Percentiles rank a stretch among this genome's conserved stretches.
phyloP scores from a whole-genome alignment of 2,797 vertebrate genomes.

The Pipistrellus nathusii region DNA sequence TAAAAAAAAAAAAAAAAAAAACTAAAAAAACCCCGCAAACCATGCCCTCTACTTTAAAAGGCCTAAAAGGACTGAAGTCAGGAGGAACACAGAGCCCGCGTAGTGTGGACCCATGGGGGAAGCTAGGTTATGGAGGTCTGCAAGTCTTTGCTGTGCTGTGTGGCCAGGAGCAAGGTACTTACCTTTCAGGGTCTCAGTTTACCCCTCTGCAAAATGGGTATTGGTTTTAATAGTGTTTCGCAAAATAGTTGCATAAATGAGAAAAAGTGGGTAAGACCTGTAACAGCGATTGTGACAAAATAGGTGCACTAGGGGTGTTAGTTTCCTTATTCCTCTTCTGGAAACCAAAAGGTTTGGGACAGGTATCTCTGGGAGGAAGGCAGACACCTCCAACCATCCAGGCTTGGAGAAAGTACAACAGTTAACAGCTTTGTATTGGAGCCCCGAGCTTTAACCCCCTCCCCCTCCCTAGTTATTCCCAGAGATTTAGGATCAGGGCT shows the following conservation, averaged over 20 bases:
- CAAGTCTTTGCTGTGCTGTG: neutral
- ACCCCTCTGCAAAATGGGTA: neutral
- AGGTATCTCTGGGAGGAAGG: neutral
- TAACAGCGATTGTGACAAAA: neutral
- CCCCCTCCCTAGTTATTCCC: slow-evolving; percentile 24
- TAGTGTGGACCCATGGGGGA: neutral
- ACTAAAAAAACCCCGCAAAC: accelerated
- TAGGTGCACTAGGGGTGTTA: neutral
- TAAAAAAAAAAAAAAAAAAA: neutral
- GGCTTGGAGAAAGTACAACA: neutral
- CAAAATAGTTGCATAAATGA: neutral
- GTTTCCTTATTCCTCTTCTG: neutral
- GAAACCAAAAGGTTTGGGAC: neutral
- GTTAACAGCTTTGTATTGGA: slow-evolving; percentile 13
- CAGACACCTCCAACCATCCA: neutral
- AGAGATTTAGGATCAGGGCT: neutral
- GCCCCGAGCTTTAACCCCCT: neutral
- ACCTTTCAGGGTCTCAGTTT: neutral
- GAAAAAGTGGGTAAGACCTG: neutral
- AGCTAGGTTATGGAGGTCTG: neutral
- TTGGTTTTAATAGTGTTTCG: slow-evolving; percentile 1
- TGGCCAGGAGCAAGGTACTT: neutral
- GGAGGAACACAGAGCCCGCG: slow-evolving; percentile 28
- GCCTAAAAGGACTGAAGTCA: neutral
- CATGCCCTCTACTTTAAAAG: neutral